Conservation (phyloP, 2,888 invertebrate genomes). For the Sminthurinus aureus region DNA sequence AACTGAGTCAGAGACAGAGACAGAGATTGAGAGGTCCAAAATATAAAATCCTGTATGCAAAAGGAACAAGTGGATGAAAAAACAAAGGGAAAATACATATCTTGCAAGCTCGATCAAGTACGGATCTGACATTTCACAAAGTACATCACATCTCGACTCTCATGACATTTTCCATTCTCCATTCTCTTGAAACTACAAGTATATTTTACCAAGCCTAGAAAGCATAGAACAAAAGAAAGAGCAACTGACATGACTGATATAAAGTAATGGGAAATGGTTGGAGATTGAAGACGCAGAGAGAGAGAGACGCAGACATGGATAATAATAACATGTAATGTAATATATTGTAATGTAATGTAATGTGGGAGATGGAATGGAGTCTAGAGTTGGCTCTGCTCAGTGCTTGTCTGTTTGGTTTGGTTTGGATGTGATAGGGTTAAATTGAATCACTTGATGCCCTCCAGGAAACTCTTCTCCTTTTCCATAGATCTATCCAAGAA, state of each 20-base stretch:
- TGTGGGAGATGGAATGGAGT: too few relatives aligned
- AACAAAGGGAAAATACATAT: background rate
- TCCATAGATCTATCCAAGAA: background rate
- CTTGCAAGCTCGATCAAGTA: background rate
- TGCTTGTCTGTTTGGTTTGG: background rate
- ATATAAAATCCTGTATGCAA: background rate
- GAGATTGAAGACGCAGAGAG: too few relatives aligned
- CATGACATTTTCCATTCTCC: background rate
- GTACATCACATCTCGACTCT: background rate
- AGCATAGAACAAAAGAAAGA: background rate
- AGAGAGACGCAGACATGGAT: too few relatives aligned
- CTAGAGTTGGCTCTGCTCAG: too few relatives aligned
- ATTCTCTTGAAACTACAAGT: too few relatives aligned
- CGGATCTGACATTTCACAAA: background rate
- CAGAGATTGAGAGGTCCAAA: background rate
- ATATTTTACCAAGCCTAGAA: too few relatives aligned
- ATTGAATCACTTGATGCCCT: background rate
- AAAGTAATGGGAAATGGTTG: too few relatives aligned
- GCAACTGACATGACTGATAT: background rate
- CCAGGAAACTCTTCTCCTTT: background rate
- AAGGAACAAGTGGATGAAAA: background rate
- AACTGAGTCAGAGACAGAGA: background rate
- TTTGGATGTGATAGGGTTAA: background rate
- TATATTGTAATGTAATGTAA: too few relatives aligned
- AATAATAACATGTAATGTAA: too few relatives aligned